Base-by-base conservation (phyloP, 2,888 invertebrate genomes). In the Branchipolynoe longqiensis region DNA sequence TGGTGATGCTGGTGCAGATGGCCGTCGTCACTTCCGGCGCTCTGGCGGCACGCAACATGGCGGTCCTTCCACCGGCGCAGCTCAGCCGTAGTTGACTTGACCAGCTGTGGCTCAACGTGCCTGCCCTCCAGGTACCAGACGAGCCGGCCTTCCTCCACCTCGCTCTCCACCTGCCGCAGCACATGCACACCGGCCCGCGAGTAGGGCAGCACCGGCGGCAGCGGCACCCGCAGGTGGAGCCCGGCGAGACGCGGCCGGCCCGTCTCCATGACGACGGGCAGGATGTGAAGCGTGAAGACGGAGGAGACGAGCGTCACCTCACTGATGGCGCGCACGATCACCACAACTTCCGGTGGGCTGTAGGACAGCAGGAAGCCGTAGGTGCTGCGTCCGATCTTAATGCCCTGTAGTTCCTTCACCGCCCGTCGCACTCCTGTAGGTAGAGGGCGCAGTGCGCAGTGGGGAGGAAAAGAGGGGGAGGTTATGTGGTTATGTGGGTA, bases 391-490 rank as follows among this genome's bases (percentile, higher is more conserved):
- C 78, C 78, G 22, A 78, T 78, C 25, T 78, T 78, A 18, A 78
- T 78, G 48, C 78, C 78, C 54, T 78, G 78, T n/a, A 78, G 78
- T 54, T 78, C 78, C 28, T 78, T 78, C n/a, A 78, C 41, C 12
- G 78, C 78, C 28, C 48, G 41, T 28, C 48, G 41, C 54, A 78
- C 78, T 18, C 78, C 78, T 78, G 62, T 4, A 62, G 18, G 18
- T 48, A 18, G 48, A 48, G 18, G 48, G n/a, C n/a, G n/a, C n/a
- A n/a, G n/a, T n/a, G n/a, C n/a, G n/a, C n/a, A n/a, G n/a, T n/a
- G n/a, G n/a, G n/a, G n/a, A n/a, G n/a, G n/a, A n/a, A n/a, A n/a
- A n/a, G n/a, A n/a, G n/a, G n/a, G n/a, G n/a, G n/a, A n/a, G n/a
- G n/a, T n/a, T n/a, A n/a, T n/a, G n/a, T n/a, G n/a, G n/a, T n/a